A percentile compares a stretch with the other conserved stretches of the same genome.
Conservation (phyloP, 2,797 vertebrate genomes). For the Poeciliopsis gracilis region DNA sequence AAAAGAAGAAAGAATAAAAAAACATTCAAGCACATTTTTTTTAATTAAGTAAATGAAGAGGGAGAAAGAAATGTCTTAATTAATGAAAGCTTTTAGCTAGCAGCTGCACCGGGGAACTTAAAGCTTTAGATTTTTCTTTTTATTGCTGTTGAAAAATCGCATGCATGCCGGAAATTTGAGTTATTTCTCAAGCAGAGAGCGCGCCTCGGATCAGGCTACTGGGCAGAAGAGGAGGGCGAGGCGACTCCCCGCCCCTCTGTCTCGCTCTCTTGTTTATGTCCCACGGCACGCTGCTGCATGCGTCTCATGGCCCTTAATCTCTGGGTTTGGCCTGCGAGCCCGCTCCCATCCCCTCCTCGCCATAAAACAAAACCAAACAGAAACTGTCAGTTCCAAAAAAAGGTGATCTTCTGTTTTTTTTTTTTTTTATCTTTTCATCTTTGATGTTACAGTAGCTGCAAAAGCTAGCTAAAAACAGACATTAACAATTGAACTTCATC, state of each 20-base stretch:
- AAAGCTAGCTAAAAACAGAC: constrained; percentile 86
- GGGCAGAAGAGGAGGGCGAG: constrained; percentile 60
- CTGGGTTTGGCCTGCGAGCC: constrained; percentile 62
- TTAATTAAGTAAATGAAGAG: constrained; percentile 80
- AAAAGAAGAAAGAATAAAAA: constrained; percentile 70
- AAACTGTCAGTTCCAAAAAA: constrained; percentile 63
- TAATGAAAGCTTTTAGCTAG: constrained; percentile 82
- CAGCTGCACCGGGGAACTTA: constrained; percentile 75
- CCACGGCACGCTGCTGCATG: constrained; percentile 75
- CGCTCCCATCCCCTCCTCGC: constrained; percentile 57
- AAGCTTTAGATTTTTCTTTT: constrained; percentile 33
- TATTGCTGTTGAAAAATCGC: constrained; percentile 67
- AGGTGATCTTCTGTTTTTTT: constrained; percentile 26
- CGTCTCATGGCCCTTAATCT: constrained; percentile 64
- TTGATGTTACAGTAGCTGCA: constrained; percentile 89
- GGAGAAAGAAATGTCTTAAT: constrained; percentile 78
- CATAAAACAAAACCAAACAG: constrained; percentile 61
- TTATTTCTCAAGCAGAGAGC: constrained; percentile 72
- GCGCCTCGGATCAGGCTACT: constrained; percentile 58
- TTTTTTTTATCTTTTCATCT: constrained; percentile 85
- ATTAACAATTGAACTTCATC: constrained; percentile 74
- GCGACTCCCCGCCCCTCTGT: constrained; percentile 44
- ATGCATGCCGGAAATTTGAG: constrained; percentile 75
- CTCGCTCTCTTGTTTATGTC: constrained; percentile 53
- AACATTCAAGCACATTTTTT: constrained; percentile 79